Conservation (phyloP, 2,888 invertebrate genomes). For the Lasioglossum figueresi region DNA sequence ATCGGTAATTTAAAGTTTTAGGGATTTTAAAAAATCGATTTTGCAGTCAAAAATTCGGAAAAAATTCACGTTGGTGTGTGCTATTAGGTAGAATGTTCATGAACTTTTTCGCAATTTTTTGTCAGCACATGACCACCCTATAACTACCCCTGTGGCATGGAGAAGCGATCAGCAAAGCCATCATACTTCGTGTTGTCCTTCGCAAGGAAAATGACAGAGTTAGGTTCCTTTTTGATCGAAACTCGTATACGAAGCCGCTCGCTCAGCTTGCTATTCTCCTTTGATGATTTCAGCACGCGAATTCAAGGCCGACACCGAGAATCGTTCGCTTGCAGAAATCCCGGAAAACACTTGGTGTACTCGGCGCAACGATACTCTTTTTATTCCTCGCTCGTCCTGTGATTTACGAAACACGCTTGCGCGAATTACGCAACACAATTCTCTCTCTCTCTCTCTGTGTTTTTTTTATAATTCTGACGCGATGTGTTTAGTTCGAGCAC, state of each 20-base stretch:
- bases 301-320: slow-evolving; percentile 25
- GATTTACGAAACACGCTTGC: slow-evolving; percentile 17
- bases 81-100: no score
- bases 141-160: no score
- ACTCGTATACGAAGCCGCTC: neutral
- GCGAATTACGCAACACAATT: neutral
- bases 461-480: slow-evolving; percentile 14
- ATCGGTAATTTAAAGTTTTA: no score
- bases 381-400: neutral
- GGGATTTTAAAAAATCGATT: no score
- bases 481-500: neutral
- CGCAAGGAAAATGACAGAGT: neutral
- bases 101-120: no score
- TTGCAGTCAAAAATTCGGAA: no score
- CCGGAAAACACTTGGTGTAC: slow-evolving; percentile 16
- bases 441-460: neutral
- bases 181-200: neutral
- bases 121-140: no score
- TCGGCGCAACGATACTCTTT: neutral
- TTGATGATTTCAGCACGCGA: slow-evolving; percentile 15
- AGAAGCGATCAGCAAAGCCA: no score
- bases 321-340: slow-evolving; percentile 22
- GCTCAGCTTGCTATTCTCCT: slow-evolving; percentile 17
- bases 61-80: no score
- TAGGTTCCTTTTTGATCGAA: neutral